Conservation (phyloP, 2,888 invertebrate species). For the Heliconius hortense region DNA sequence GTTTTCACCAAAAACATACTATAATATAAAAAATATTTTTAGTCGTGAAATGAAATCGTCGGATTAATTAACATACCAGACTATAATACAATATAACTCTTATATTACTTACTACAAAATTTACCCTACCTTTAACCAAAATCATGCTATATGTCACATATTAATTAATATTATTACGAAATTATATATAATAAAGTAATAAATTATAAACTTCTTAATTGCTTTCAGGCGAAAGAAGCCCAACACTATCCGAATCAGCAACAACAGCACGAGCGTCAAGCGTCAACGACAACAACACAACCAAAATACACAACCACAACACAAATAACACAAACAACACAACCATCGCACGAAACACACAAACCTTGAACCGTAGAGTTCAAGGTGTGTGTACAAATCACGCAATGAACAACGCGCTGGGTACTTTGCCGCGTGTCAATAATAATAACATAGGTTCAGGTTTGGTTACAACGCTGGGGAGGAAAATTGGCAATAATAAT, state of each 20-base stretch:
- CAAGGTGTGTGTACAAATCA: conserved; percentile 55
- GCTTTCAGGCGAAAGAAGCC: conserved; percentile 86
- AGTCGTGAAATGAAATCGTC: too few species aligned
- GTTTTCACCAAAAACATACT: too few species aligned
- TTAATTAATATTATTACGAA: too few species aligned
- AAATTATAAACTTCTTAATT: background rate
- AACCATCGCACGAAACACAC: conserved; percentile 66
- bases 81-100: too few species aligned
- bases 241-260: conserved; percentile 91
- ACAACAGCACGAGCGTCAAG: conserved; percentile 91
- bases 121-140: too few species aligned
- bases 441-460: conserved; percentile 66
- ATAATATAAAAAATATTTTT: too few species aligned
- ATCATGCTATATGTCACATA: too few species aligned
- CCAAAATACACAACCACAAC: conserved; percentile 66
- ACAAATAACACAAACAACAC: conserved; percentile 63
- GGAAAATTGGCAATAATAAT: conserved; percentile 78
- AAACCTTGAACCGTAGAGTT: conserved; percentile 68
- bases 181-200: background rate
- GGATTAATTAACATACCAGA: too few species aligned
- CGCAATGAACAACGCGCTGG: conserved; percentile 72
- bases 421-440: conserved; percentile 73
- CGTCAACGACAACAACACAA: conserved; percentile 75
- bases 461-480: conserved; percentile 69
- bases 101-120: too few species aligned